Percentiles rank a stretch among this genome's conserved stretches.
Conservation (phyloP, 2,888 invertebrate species). For the Nephrocerus scutellatus region DNA sequence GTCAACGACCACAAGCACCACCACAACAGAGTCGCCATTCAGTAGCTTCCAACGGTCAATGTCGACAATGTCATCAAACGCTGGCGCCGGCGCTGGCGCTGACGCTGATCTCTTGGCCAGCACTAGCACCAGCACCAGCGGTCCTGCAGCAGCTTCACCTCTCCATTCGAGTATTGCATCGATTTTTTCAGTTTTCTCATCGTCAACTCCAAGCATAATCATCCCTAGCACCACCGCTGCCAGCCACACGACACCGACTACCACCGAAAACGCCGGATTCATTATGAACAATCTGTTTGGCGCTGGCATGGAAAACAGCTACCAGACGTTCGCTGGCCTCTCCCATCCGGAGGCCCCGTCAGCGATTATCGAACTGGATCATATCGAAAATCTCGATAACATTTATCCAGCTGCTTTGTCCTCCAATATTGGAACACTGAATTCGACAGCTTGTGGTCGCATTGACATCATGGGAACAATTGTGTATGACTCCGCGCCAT, state of each 20-base stretch:
- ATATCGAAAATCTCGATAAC: slow-evolving; percentile 54
- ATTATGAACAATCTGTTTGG: slow-evolving; percentile 44
- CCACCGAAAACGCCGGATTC: slow-evolving; percentile 38
- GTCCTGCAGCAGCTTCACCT: slow-evolving; percentile 8
- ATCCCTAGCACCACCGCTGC: no score
- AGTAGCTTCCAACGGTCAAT: slow-evolving; percentile 23
- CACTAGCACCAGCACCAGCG: slow-evolving; percentile 9
- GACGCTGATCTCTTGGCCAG: slow-evolving; percentile 14
- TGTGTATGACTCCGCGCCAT: slow-evolving; percentile 87
- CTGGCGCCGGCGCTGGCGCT: slow-evolving; percentile 19
- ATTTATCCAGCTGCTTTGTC: slow-evolving; percentile 56
- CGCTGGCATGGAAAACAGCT: slow-evolving; percentile 43
- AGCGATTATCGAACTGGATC: slow-evolving; percentile 37
- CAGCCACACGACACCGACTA: slow-evolving; percentile 23
- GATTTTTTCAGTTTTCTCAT: slow-evolving; percentile 36
- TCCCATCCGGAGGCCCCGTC: slow-evolving; percentile 42
- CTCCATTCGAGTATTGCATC: slow-evolving; percentile 29
- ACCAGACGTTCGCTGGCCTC: slow-evolving; percentile 43
- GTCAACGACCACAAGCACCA: slow-evolving; percentile 34
- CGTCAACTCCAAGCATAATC: no score
- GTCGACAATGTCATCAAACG: slow-evolving; percentile 31
- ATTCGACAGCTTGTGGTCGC: slow-evolving; percentile 65
- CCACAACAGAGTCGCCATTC: slow-evolving; percentile 31
- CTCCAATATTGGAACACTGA: slow-evolving; percentile 46
- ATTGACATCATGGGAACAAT: slow-evolving; percentile 89